phyloP scores from a whole-genome alignment of 2,888 invertebrate genomes.

The Cancer borealis region DNA sequence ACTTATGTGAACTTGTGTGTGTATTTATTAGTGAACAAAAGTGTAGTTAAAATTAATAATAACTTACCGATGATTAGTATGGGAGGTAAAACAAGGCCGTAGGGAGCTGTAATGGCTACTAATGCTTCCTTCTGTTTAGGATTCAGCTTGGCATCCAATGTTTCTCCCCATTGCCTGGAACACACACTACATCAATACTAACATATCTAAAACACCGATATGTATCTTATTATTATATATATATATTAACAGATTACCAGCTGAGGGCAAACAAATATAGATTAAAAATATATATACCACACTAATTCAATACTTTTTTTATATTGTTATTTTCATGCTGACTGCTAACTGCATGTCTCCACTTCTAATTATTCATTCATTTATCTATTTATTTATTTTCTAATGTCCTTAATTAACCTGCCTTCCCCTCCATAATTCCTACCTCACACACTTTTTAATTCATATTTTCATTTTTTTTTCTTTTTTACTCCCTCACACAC shows the following conservation, averaged over 20 bases:
- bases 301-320: no score
- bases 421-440: no score
- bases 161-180: constrained; percentile 84
- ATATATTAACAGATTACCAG: no score
- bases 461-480: no score
- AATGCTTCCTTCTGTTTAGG: constrained; percentile 90
- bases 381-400: no score
- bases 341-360: not conserved
- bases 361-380: not conserved
- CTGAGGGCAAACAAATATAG: no score
- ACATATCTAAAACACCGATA: not conserved
- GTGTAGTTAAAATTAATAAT: not conserved
- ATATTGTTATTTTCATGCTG: no score
- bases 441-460: no score
- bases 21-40: not conserved
- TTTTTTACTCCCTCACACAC: no score
- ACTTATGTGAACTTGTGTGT: no score
- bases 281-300: no score
- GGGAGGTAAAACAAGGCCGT: constrained; percentile 85
- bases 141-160: constrained; percentile 85
- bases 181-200: not conserved
- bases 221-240: not conserved
- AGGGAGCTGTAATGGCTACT: constrained; percentile 87
- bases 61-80: constrained; percentile 85
- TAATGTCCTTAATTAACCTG: no score